phyloP scores from a whole-genome alignment of 2,113 vertebrate species.

The Nerophis ophidion region DNA sequence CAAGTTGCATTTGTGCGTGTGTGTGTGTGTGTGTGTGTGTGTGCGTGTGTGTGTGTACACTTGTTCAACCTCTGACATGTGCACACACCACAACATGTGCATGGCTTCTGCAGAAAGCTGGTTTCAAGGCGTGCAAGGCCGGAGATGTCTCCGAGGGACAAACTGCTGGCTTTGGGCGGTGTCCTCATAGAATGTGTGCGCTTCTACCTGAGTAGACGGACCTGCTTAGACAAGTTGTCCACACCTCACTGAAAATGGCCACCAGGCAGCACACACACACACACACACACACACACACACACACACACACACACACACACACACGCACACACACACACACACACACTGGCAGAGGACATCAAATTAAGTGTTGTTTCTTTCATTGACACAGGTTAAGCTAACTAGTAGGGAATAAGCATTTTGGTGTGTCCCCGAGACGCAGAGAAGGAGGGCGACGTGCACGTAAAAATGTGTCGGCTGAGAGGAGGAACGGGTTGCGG shows the following conservation, averaged over 20 bases:
- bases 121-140: slow-evolving; percentile 11
- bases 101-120: background rate
- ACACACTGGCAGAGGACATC: too few species aligned
- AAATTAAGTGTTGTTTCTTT: too few species aligned
- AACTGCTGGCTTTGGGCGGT: slow-evolving; percentile 23
- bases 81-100: background rate
- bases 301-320: too few species aligned
- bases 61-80: background rate
- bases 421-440: too few species aligned
- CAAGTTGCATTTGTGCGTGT: background rate
- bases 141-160: background rate
- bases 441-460: too few species aligned
- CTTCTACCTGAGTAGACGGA: slow-evolving; percentile 13
- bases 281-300: background rate
- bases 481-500: too few species aligned
- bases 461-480: too few species aligned
- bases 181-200: slow-evolving; percentile 34
- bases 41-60: too few species aligned
- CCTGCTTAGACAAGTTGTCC: slow-evolving; percentile 33
- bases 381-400: too few species aligned
- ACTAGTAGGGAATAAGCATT: too few species aligned
- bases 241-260: background rate
- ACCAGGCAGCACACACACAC: background rate
- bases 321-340: too few species aligned
- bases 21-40: too few species aligned